Evolutionary conservation across 2,113 vertebrate genomes (phyloP).

Genomic region (rabbit (Oryctolagus cuniculus)): mOryCun1.1 NC_091444.1:13089501-13090000

Average conservation of each 20-base stretch:
- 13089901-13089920: slow-evolving; percentile 56
- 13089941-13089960: slow-evolving; percentile 49
- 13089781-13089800: not conserved
- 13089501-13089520: not conserved
- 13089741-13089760: not conserved
- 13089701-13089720: slow-evolving; percentile 13
- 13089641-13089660: slow-evolving; percentile 35
- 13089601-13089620: not conserved
- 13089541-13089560: slow-evolving; percentile 28
- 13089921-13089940: slow-evolving; percentile 42
- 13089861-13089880: slow-evolving; percentile 11
- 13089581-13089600: not conserved
- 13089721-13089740: not conserved
- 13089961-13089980: not conserved
- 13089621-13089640: not conserved
- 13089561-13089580: not conserved
- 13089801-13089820: not conserved
- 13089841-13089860: slow-evolving; percentile 43
- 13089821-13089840: not conserved
- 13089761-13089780: not conserved
- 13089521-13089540: not conserved
- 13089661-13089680: slow-evolving; percentile 10
- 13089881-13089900: slow-evolving; percentile 19
- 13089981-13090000: slow-evolving; percentile 42
- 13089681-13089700: slow-evolving; percentile 2